Conservation (phyloP, 2,888 invertebrate species). For the Ellobium chinense region DNA sequence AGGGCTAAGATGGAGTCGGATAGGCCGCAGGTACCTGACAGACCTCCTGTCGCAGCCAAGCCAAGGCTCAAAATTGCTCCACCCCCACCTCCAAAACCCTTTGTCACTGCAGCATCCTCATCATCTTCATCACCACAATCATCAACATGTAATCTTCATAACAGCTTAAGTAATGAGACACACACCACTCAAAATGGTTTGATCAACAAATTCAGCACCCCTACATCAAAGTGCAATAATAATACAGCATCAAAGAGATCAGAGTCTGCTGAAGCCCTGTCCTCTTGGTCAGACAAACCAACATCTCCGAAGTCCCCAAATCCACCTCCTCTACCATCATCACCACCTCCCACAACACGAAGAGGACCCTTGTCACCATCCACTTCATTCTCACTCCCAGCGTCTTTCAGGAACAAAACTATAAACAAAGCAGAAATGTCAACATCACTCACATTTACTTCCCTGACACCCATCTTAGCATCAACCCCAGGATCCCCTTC, state of each 20-base stretch:
- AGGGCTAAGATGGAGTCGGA: neutral
- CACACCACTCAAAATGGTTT: neutral
- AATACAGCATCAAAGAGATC: neutral
- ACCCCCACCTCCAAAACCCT: conserved; percentile 35
- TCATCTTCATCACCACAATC: neutral
- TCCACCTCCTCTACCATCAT: conserved; percentile 23
- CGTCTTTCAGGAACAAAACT: conserved; percentile 15
- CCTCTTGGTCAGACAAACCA: neutral
- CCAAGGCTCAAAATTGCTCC: conserved; percentile 30
- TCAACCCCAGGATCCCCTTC: neutral
- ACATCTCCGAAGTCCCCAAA: conserved; percentile 6
- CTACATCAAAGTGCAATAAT: neutral
- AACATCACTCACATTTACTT: neutral
- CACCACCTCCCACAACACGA: conserved; percentile 6
- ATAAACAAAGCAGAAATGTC: neutral
- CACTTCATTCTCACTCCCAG: conserved; percentile 20
- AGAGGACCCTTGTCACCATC: conserved; percentile 15
- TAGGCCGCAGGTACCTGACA: conserved; percentile 24
- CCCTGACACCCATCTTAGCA: neutral
- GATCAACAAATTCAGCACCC: neutral
- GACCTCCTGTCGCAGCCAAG: conserved; percentile 44
- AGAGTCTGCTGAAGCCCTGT: conserved; percentile 10
- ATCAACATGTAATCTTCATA: neutral
- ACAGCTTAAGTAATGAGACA: neutral
- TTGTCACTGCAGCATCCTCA: neutral